Evolutionary conservation across 2,888 invertebrate genomes (phyloP).

Genomic region (Strigamia crassipes): DNA sequence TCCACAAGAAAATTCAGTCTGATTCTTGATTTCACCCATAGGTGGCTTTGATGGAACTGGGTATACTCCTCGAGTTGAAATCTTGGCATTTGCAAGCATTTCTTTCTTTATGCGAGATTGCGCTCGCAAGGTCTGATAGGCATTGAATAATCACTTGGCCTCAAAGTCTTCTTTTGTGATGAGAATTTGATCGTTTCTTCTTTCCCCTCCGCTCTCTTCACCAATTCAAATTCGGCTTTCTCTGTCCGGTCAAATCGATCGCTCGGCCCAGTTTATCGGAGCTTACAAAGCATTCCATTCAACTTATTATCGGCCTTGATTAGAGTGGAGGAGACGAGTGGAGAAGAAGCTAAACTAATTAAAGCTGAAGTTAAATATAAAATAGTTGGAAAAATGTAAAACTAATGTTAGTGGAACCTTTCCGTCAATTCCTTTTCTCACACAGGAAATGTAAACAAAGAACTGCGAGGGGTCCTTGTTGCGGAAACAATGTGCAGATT

Average conservation of each 20-base stretch:
- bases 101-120: conserved; percentile 10
- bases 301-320: neutral
- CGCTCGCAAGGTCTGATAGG: neutral
- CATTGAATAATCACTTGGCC: conserved; percentile 10
- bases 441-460: too few relatives aligned
- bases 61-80: too few relatives aligned
- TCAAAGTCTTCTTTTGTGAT: neutral
- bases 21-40: neutral
- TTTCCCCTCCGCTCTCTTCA: neutral
- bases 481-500: conserved; percentile 2
- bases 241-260: neutral
- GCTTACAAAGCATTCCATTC: neutral
- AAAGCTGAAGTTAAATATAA: too few relatives aligned
- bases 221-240: neutral
- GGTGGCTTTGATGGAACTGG: neutral
- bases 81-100: conserved; percentile 2
- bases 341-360: neutral
- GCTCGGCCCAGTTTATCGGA: neutral
- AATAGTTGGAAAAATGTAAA: too few relatives aligned
- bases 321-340: neutral
- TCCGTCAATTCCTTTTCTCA: too few relatives aligned
- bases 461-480: neutral
- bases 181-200: neutral
- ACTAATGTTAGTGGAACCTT: too few relatives aligned
- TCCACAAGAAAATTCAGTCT: too few relatives aligned